Conservation (phyloP, 2,888 invertebrate genomes). For the Anticlea derivata region DNA sequence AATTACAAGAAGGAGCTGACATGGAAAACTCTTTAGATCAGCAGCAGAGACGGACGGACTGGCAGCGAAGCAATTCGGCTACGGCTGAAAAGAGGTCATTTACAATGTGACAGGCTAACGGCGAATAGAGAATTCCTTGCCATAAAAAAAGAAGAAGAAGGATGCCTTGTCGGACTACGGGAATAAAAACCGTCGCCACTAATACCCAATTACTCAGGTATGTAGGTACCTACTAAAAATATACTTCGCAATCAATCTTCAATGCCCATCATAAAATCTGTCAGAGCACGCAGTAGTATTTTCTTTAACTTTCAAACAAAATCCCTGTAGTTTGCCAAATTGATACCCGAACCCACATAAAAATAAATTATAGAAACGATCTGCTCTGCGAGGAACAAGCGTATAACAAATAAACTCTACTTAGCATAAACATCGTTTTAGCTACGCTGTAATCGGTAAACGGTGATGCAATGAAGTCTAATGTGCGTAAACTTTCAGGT, state of each 20-base stretch:
- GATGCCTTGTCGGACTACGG: too few species aligned
- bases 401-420: slow-evolving; percentile 16
- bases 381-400: slow-evolving; percentile 11
- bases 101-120: too few species aligned
- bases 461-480: slow-evolving; percentile 18
- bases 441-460: slow-evolving; percentile 22
- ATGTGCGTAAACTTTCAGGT: slow-evolving; percentile 29
- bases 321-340: slow-evolving; percentile 21
- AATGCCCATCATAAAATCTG: slow-evolving; percentile 7
- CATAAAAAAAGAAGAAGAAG: too few species aligned
- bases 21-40: too few species aligned
- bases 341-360: slow-evolving; percentile 21
- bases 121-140: too few species aligned
- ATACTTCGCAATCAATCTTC: slow-evolving; percentile 1
- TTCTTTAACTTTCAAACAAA: slow-evolving; percentile 13
- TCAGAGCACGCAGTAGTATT: slow-evolving; percentile 7
- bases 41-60: too few species aligned
- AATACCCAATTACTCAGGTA: too few species aligned
- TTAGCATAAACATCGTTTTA: slow-evolving; percentile 20
- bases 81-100: too few species aligned
- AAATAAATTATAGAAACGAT: slow-evolving; percentile 24
- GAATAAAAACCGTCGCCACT: too few species aligned
- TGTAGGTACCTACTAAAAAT: slow-evolving; percentile 14
- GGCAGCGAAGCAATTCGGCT: too few species aligned
- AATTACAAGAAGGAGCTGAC: too few species aligned